Base-by-base conservation (phyloP, 2,888 invertebrate species). In the Heliconius cydno region DNA sequence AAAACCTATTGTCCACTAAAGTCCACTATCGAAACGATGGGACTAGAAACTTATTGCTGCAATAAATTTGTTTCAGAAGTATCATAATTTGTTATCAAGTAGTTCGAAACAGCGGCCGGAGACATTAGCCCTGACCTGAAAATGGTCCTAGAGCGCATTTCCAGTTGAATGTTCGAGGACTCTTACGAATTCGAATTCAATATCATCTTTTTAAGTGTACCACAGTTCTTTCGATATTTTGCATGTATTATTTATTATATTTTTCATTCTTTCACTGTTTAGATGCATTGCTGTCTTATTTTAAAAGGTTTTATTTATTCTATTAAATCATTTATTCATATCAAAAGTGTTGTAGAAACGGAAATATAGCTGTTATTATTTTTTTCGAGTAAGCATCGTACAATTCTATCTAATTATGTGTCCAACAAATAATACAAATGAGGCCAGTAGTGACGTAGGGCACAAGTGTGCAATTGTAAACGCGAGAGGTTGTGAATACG, bases 91-190 rank as follows among this genome's bases (percentile, higher is more conserved):
- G 52, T 73, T 76, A 73, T 79, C 57, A 57, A 76, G 67, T 79
- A 79, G 52, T 73, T 76, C 71, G 46, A 34, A 79, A 73, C 66
- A 73, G 75, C 63, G 78, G 71, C 66, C 78, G 34, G 70, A 75
- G 74, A 75, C 52, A 71, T 77, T 70, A 77, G 57, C 79, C 81
- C 60, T 77, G 81, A 77, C 81, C 77, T 81, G 63, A 79, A 79
- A 79, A 76, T 77, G 52, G 52, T 70, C 38, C 46, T 75, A 71
- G 30, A 77, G 71, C 46, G 38, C 71, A 63, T 80, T 81, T 78
- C 65, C 63, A 70, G 78, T 79, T 41, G 30, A 80, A 78, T 80
- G 60, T 73, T 78, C 57, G 46, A 81, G 72, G 46, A 76, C 78
- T 78, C 77, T 77, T 63, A 77, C 67, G 72, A 80, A 80, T 80